Conservation (phyloP, 2,797 vertebrate genomes). For the Hippoglossus hippoglossus region DNA sequence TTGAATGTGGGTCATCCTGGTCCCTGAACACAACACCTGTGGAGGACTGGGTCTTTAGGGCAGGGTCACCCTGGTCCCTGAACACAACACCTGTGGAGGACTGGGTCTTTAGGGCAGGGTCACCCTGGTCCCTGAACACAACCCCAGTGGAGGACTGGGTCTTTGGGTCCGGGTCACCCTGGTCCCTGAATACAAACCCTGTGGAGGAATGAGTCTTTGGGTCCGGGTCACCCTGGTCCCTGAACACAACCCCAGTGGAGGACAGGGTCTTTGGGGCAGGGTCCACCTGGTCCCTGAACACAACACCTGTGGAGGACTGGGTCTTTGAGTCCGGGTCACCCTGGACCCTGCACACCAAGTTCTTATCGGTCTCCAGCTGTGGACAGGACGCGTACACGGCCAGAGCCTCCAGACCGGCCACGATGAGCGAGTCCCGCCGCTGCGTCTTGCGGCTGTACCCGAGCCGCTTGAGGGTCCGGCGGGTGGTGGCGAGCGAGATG, state of each 20-base stretch:
- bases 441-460: conserved; percentile 41
- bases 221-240: too few relatives aligned
- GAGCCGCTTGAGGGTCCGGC: conserved; percentile 52
- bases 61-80: not conserved
- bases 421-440: conserved; percentile 14
- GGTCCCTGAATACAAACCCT: too few relatives aligned
- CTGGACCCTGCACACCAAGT: not conserved
- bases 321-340: not conserved
- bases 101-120: too few relatives aligned
- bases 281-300: not conserved
- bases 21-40: not conserved
- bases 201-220: too few relatives aligned
- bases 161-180: too few relatives aligned
- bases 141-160: too few relatives aligned
- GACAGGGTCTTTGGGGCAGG: too few relatives aligned
- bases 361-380: not conserved
- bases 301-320: not conserved
- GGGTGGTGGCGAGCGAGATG: conserved; percentile 52
- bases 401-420: conserved; percentile 35
- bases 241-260: too few relatives aligned
- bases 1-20: not conserved
- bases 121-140: too few relatives aligned
- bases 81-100: too few relatives aligned
- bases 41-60: not conserved
- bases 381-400: conserved; percentile 13